phyloP scores from a whole-genome alignment of 2,797 vertebrate genomes.

The Loriculus beryllinus region DNA sequence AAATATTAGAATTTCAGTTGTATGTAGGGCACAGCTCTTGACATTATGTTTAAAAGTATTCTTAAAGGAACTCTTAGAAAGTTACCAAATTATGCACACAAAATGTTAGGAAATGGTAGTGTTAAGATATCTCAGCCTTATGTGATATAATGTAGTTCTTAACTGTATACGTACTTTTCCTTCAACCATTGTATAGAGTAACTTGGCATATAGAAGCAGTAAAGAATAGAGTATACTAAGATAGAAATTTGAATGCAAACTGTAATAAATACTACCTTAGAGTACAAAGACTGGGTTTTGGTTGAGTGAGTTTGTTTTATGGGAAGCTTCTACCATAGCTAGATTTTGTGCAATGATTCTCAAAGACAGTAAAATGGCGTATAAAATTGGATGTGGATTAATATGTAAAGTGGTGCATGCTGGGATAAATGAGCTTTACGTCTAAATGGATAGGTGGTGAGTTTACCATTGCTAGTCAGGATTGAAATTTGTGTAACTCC shows the following conservation, averaged over 20 bases:
- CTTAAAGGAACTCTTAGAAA: background rate
- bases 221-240: background rate
- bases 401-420: background rate
- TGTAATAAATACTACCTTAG: background rate
- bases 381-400: background rate
- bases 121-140: background rate
- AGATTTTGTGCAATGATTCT: background rate
- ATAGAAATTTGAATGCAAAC: background rate
- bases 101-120: background rate
- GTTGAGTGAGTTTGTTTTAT: background rate
- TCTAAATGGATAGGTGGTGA: background rate
- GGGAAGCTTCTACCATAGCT: background rate
- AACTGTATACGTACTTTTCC: background rate
- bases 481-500: background rate
- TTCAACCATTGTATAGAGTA: background rate
- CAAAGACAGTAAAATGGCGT: background rate
- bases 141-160: background rate
- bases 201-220: background rate
- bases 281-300: rapidly evolving
- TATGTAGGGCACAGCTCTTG: background rate
- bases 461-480: background rate
- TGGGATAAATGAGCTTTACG: background rate
- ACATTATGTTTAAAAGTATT: background rate
- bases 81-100: background rate
- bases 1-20: background rate